Evolutionary conservation across 2,888 invertebrate genomes (phyloP), one percentile per base, ranked within the genome.

Genomic region (Parapristionchus giblindavisi): DNA sequence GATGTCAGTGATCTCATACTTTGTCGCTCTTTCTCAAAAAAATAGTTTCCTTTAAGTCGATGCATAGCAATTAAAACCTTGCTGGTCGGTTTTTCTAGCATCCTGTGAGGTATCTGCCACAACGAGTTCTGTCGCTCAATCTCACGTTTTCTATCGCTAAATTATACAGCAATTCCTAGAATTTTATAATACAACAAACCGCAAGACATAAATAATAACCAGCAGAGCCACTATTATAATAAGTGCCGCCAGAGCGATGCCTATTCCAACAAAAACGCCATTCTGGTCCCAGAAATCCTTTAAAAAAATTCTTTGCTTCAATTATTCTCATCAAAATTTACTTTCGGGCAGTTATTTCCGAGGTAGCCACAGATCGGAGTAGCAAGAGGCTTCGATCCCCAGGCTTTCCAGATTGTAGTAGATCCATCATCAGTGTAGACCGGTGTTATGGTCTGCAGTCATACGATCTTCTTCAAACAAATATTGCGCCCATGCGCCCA

Each of bases 281-380:
- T 71, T 71, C 70, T 54, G 56, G 5, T 71, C 70, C 70, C 70
- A 71, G 70, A 71, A 71, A 11, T 71, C 56, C 68, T 68, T 27
- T 17, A 58, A 32, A 14, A 48, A 14, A 21, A 48, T 21, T 48
- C 34, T 21, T 60, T 11, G 2, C 32, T 60, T 17, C 1, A 14
- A 1, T 3, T 8, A 11, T 60, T 14, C 4, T 27, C 0, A 34
- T 3, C 0, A 36, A n/a, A 8, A n/a, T 21, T 21, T 21, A 68
- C 68, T 36, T 71, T 71, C 1, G 73, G 73, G 29, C 73, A 73
- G 1, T 21, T n/a, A 48, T 60, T 61, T 4, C 73, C 73, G 29
- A 48, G 60, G 48, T 27, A 73, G 1, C 73, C 73, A 11, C 73
- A 73, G 32, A 60, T 60, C 17, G 73, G 73, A 14, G 24, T 24